A percentile compares a stretch with the other conserved stretches of the same genome.
Evolutionary conservation across 2,888 invertebrate genomes (phyloP).

Genomic region (Pachydiplax longipennis): DNA sequence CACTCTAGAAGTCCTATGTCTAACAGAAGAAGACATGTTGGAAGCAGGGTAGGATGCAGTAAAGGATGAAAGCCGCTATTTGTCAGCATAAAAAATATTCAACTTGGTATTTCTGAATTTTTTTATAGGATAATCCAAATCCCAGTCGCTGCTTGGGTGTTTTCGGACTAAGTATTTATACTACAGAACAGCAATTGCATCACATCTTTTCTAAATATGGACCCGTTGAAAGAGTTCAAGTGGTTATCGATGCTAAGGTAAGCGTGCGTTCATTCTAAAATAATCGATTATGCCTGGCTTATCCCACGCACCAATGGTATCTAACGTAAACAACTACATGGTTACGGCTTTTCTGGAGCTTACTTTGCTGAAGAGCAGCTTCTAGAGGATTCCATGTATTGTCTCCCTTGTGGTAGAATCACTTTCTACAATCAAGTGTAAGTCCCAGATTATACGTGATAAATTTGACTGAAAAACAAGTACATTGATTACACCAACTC

Average conservation of each 20-base stretch:
- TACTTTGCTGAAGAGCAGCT: no score
- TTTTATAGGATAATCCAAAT: slow-evolving; percentile 78
- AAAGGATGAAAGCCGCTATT: no score
- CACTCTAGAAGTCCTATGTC: slow-evolving; percentile 85
- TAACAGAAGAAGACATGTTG: slow-evolving; percentile 76
- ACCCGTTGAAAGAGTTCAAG: slow-evolving; percentile 88
- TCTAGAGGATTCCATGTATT: no score
- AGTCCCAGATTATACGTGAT: no score
- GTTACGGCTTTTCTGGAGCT: no score
- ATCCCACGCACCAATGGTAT: no score
- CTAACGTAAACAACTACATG: no score
- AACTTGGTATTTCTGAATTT: not conserved
- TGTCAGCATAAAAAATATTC: not conserved
- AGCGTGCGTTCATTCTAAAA: slow-evolving; percentile 50
- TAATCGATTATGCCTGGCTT: not conserved
- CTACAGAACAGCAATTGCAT: slow-evolving; percentile 89
- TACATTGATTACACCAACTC: no score
- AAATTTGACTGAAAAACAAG: no score
- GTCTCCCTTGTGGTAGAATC: no score
- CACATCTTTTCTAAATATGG: slow-evolving; percentile 94
- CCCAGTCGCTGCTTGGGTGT: slow-evolving; percentile 91
- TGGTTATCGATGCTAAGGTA: slow-evolving; percentile 95
- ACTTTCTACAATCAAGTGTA: no score
- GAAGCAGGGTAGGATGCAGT: slow-evolving; percentile 68
- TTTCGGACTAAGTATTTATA: slow-evolving; percentile 92